Evolutionary conservation across 1,140 invertebrate genomes (phyloP), one percentile per base, ranked within the genome.

Genomic region (Ditylenchus dipsaci): DNA sequence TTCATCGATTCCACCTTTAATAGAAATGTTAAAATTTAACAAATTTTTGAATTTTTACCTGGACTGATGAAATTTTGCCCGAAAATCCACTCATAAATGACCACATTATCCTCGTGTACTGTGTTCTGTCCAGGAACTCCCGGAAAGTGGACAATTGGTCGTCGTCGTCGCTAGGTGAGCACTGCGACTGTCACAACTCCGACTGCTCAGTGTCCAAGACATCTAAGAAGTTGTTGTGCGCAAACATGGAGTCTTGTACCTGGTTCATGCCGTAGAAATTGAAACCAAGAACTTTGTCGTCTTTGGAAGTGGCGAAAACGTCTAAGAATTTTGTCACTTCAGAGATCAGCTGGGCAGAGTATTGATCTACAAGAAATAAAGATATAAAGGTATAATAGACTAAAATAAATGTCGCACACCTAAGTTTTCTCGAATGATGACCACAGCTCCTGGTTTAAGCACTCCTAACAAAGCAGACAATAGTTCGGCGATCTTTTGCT

Each of bases 61-160:
- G 87, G 88, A 60, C 86, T 87, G 17, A 89, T 85, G 74, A 86
- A 88, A 9, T 86, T 85, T 53, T 84, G 78, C 0, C 88, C 88
- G 76, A 88, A 88, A 38, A 88, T 88, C 75, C 86, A 85, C 75
- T 88, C 88, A 78, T 89, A 89, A 1, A 85, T 78, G 0, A 85
- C 82, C 69, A 88, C 87, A 27, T 86, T 85, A 43, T 84, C 85
- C 17, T 79, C 76, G 1, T 86, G 77, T 88, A 88, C 69, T 89
- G 88, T 57, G 87, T 84, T 43, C 82, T 84, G 76, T 88, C 87
- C n/a, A 88, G 80, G 75, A 88, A 88, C 62, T 86, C 84, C 72
- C 88, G 84, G 69, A 83, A 78, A 11, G 76, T 83, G 23, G 70
- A 71, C 7, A 74, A 42, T 53, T 78, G 71, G 47, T 78, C 78